Percentiles rank a stretch among this genome's conserved stretches.
phyloP scores from a whole-genome alignment of 1,140 invertebrate species.

The Drosophila azteca region DNA sequence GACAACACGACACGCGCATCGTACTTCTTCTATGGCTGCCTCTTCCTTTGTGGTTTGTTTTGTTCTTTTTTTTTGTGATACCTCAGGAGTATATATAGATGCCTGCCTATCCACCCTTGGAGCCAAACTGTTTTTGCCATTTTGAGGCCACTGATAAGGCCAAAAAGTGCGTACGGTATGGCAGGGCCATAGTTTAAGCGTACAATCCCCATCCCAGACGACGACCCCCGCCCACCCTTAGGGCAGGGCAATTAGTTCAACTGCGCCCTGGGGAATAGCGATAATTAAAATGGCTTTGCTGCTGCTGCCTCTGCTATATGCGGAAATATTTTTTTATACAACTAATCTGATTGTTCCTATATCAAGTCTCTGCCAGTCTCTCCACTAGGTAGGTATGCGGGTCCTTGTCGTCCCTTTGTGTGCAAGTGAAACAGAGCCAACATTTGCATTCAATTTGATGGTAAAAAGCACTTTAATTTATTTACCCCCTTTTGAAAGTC shows the following conservation, averaged over 20 bases:
- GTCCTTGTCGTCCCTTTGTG: constrained; percentile 18
- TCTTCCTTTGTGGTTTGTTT: constrained; percentile 7
- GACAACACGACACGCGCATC: constrained; percentile 21
- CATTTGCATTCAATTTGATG: constrained; percentile 80
- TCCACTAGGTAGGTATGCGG: constrained; percentile 12
- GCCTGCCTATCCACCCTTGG: constrained; percentile 1
- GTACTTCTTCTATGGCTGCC: constrained; percentile 1
- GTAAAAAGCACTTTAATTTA: constrained; percentile 80
- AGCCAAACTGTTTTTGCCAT: constrained; percentile 25
- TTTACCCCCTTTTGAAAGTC: constrained; percentile 67
- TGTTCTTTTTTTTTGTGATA: constrained; percentile 23
- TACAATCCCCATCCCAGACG: constrained; percentile 18
- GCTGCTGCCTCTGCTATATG: constrained; percentile 53
- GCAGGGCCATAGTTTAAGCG: constrained; percentile 78
- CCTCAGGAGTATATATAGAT: constrained; percentile 2
- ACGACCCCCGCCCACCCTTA: constrained; percentile 7
- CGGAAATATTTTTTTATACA: constrained; percentile 77
- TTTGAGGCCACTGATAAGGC: constrained; percentile 43
- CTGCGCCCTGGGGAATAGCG: constrained; percentile 71
- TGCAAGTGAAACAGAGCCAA: constrained; percentile 51
- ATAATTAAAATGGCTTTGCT: constrained; percentile 74
- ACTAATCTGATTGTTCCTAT: constrained; percentile 80
- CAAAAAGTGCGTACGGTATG: constrained; percentile 19
- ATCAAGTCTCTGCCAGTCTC: constrained; percentile 52
- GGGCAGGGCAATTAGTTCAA: constrained; percentile 75